Evolutionary conservation across 2,113 vertebrate genomes (phyloP).

Genomic region (Otis tarda): DNA sequence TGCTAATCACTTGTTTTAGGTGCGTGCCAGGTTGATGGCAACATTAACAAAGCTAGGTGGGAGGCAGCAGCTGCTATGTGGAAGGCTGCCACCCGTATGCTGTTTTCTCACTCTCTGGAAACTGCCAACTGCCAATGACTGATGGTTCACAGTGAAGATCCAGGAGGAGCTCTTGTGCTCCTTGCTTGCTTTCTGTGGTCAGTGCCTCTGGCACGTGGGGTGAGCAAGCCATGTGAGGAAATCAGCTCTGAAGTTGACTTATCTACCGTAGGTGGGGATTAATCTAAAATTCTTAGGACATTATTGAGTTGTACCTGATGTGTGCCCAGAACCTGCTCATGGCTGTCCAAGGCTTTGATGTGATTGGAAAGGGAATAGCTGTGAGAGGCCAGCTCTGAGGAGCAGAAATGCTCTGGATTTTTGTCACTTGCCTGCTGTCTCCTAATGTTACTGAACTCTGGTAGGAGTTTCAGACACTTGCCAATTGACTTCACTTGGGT

Average conservation of each 20-base stretch:
- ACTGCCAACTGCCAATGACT: background rate
- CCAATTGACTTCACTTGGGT: background rate
- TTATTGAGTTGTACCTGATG: background rate
- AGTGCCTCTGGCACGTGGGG: background rate
- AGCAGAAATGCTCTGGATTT: background rate
- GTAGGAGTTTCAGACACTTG: background rate
- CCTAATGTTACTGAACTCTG: background rate
- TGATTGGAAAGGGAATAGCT: background rate
- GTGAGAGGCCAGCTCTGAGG: background rate
- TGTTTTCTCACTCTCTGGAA: background rate
- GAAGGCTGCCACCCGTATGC: background rate
- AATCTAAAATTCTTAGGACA: background rate
- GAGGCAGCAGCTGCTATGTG: background rate
- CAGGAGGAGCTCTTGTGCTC: background rate
- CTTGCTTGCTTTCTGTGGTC: background rate
- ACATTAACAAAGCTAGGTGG: background rate
- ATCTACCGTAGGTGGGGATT: background rate
- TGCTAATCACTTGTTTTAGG: background rate
- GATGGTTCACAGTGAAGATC: background rate
- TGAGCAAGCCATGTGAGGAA: background rate
- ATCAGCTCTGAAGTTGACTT: background rate
- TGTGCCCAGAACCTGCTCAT: background rate
- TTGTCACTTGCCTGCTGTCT: background rate
- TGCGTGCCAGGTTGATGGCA: background rate
- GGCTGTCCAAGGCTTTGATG: background rate